Conservation (phyloP, 2,113 vertebrate genomes). For the Hyaena hyaena region DNA sequence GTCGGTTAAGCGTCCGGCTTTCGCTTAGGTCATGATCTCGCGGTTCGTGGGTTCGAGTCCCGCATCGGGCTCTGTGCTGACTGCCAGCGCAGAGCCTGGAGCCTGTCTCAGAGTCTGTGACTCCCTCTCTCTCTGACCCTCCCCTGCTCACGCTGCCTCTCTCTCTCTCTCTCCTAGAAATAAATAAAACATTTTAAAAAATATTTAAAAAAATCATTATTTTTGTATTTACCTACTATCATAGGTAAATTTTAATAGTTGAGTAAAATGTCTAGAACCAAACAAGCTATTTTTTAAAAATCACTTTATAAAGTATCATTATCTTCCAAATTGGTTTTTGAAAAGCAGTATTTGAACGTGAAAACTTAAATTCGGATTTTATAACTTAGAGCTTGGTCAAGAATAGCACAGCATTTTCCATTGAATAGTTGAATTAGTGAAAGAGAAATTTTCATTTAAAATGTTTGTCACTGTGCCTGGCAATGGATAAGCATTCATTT, state of each 20-base stretch:
- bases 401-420: neutral
- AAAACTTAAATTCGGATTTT: conserved; percentile 3
- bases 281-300: neutral
- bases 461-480: neutral
- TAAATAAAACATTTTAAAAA: too few relatives aligned
- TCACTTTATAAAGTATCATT: neutral
- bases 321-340: neutral
- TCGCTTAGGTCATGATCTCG: too few relatives aligned
- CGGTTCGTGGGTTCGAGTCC: too few relatives aligned
- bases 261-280: neutral
- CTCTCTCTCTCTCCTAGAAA: too few relatives aligned
- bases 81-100: too few relatives aligned
- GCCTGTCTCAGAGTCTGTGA: too few relatives aligned
- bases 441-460: neutral
- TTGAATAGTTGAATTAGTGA: neutral
- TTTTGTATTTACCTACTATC: neutral
- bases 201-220: neutral
- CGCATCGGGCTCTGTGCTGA: too few relatives aligned
- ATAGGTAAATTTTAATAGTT: neutral
- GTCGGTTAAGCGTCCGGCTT: too few relatives aligned
- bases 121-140: too few relatives aligned
- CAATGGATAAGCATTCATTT: neutral
- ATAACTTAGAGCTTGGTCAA: neutral
- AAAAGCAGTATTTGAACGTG: neutral
- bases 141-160: too few relatives aligned